phyloP scores from a whole-genome alignment of 2,888 invertebrate genomes.

The Synergus itoensis region DNA sequence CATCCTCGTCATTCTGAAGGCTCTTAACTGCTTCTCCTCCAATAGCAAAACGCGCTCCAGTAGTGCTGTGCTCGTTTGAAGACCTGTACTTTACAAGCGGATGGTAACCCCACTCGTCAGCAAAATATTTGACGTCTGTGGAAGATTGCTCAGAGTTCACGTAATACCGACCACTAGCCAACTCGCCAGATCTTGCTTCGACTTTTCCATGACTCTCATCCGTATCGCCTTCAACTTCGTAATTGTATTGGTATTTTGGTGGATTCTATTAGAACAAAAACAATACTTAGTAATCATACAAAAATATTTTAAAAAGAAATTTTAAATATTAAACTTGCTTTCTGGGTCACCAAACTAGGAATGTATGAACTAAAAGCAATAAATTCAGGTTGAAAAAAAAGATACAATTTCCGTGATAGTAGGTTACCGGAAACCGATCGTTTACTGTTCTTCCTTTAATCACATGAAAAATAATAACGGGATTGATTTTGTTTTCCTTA shows the following conservation, averaged over 20 bases:
- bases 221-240: constrained; percentile 60
- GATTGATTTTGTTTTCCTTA: background rate
- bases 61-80: constrained; percentile 78
- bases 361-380: background rate
- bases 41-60: constrained; percentile 80
- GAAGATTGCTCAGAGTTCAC: constrained; percentile 63
- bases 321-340: background rate
- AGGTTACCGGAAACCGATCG: background rate
- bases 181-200: constrained; percentile 63
- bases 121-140: constrained; percentile 81
- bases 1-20: constrained; percentile 65
- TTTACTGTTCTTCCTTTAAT: background rate
- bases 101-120: constrained; percentile 84
- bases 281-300: background rate
- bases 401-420: background rate
- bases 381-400: background rate
- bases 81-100: constrained; percentile 81
- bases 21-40: constrained; percentile 81
- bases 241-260: constrained; percentile 63
- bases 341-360: background rate
- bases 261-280: constrained; percentile 59
- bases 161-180: constrained; percentile 66
- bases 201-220: constrained; percentile 63
- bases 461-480: background rate
- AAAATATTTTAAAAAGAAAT: background rate